These are phyloP conservation scores for Manacus vitellinus DNA, from an alignment of 2,113 vertebrate genomes.

Conservation along the genomic window DNA sequence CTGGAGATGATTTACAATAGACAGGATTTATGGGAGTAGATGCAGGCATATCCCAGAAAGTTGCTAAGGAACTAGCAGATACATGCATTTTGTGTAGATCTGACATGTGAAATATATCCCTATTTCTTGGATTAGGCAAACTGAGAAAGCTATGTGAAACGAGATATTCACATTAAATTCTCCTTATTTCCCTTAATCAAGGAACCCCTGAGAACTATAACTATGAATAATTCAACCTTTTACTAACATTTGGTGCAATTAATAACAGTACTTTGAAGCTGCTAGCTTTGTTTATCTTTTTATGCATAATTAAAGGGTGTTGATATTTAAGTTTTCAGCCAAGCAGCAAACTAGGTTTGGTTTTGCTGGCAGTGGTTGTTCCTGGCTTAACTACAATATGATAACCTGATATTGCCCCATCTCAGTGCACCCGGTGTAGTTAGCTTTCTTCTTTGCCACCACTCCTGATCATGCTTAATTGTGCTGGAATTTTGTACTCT, in stretches of 20 bases:
- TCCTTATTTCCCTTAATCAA: conserved; percentile 44
- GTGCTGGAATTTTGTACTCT: not conserved
- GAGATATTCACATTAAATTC: conserved; percentile 27
- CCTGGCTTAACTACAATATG: not conserved
- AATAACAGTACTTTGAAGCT: conserved; percentile 54
- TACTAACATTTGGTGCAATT: conserved; percentile 38
- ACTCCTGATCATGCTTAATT: not conserved
- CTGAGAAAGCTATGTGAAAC: not conserved
- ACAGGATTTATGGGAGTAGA: not conserved
- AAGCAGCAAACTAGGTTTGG: conserved; percentile 15
- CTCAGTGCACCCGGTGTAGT: fast-evolving
- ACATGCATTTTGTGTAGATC: conserved; percentile 21
- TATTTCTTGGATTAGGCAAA: conserved; percentile 8
- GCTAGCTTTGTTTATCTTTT: conserved; percentile 55
- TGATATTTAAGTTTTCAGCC: conserved; percentile 55
- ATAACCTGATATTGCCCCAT: conserved; percentile 30
- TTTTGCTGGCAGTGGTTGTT: conserved; percentile 21
- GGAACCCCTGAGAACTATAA: conserved; percentile 28
- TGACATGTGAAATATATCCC: conserved; percentile 5
- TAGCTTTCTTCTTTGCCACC: not conserved
- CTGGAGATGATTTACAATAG: not conserved
- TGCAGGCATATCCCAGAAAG: conserved; percentile 6
- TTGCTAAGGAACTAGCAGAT: conserved; percentile 41
- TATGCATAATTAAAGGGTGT: conserved; percentile 55
- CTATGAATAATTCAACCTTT: conserved; percentile 69